Evolutionary conservation across 2,113 vertebrate species (phyloP), one percentile per base, ranked within the genome.

Genomic region (Ictidomys tridecemlineatus): DNA sequence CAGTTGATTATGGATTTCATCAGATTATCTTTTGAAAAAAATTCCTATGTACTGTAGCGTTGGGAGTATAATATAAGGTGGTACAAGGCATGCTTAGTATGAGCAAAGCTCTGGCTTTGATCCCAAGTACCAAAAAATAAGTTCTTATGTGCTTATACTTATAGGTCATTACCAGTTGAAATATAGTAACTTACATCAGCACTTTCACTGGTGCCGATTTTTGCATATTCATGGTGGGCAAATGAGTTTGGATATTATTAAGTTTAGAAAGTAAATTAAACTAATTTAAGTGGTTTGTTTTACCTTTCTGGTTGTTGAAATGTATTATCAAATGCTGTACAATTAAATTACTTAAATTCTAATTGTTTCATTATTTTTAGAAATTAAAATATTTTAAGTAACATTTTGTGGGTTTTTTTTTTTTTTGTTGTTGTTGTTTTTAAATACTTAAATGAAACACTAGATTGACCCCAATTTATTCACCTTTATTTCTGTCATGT

Each of bases 301-400:
- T 93, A 89, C 45, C 82, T 92, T 92, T 92, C 45, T 74, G 3
- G 90, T 92, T 95, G n/a, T 96, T 80, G 48, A 93, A 87, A 48
- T 93, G 53, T 65, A 79, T 63, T 94, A 73, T 56, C 37, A 96
- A 61, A 28, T 89, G 53, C 72, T 97, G 39, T 92, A 82, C 42
- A 90, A 77, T 96, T 37, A 70, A 73, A 85, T 78, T 86, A 93
- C 94, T 96, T 96, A 82, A 93, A 89, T 96, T 95, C 91, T 96
- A 90, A 79, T 86, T 94, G 37, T 76, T 89, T 94, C 83, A 90
- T 34, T 7, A 34, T 92, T 97, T 89, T 86, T 89, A 85, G 48
- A 96, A 97, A 96, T 95, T 83, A 97, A 97, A 97, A 72, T 85
- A 90, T 95, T 96, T 97, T 94, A 70, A n/a, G 10, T 96, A 87